A percentile compares a stretch with the other conserved stretches of the same genome.
phyloP scores from a whole-genome alignment of 2,888 invertebrate genomes.

The Pasiphila rectangulata region DNA sequence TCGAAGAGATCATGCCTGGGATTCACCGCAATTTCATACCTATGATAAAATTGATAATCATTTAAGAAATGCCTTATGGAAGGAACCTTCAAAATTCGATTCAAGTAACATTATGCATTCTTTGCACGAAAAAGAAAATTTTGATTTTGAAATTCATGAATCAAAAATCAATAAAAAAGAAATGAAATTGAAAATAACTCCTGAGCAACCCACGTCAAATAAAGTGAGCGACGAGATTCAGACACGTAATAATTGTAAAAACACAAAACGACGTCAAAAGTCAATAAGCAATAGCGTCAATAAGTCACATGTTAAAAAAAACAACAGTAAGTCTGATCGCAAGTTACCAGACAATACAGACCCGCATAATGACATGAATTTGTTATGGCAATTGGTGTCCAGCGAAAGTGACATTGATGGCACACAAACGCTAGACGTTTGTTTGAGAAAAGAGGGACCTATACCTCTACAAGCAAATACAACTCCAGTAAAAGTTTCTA shows the following conservation, averaged over 20 bases:
- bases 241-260: conserved; percentile 44
- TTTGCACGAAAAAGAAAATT: conserved; percentile 67
- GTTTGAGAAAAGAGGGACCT: conserved; percentile 63
- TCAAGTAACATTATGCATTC: conserved; percentile 69
- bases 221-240: conserved; percentile 32
- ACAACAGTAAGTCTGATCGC: conserved; percentile 51
- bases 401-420: conserved; percentile 63
- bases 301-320: conserved; percentile 53
- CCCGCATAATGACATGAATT: conserved; percentile 65
- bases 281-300: conserved; percentile 37
- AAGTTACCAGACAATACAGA: conserved; percentile 55
- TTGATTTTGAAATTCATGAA: conserved; percentile 35
- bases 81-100: conserved; percentile 71
- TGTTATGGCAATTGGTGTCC: conserved; percentile 70
- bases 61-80: conserved; percentile 71
- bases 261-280: conserved; percentile 52
- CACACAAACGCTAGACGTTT: conserved; percentile 68
- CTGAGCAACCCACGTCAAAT: conserved; percentile 9
- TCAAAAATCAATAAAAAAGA: conserved; percentile 59
- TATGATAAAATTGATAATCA: conserved; percentile 58
- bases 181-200: conserved; percentile 30
- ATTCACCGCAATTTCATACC: conserved; percentile 61
- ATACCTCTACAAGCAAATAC: conserved; percentile 13
- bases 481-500: conserved; percentile 53
- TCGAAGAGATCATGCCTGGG: conserved; percentile 75